Evolutionary conservation across 1,140 invertebrate genomes (phyloP).

Genomic region (Halyomorpha halys): DNA sequence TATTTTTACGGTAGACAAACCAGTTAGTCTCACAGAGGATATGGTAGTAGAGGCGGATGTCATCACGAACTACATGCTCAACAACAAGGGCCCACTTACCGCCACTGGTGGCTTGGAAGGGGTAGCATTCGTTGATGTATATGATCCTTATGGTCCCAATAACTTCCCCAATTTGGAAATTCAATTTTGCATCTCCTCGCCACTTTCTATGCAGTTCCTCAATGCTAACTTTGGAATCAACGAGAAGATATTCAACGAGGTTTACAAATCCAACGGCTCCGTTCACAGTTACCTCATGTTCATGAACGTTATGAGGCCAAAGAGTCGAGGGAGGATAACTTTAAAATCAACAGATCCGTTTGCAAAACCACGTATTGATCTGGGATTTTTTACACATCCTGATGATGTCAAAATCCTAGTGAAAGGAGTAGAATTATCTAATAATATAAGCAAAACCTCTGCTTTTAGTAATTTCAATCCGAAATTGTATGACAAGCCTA

Average conservation of each 20-base stretch:
- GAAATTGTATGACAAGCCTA: conserved; percentile 46
- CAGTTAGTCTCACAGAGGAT: conserved; percentile 21
- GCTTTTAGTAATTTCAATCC: conserved; percentile 47
- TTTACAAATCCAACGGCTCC: conserved; percentile 42
- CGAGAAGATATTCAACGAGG: conserved; percentile 42
- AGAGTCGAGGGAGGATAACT: conserved; percentile 58
- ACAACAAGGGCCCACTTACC: conserved; percentile 57
- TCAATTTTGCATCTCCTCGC: conserved; percentile 47
- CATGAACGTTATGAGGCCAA: conserved; percentile 59
- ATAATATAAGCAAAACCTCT: conserved; percentile 46
- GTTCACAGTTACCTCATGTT: conserved; percentile 51
- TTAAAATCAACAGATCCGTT: conserved; percentile 57
- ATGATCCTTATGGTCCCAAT: conserved; percentile 47
- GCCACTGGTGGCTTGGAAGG: conserved; percentile 72
- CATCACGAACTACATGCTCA: conserved; percentile 40
- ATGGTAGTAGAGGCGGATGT: conserved; percentile 29
- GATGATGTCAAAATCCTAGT: conserved; percentile 54
- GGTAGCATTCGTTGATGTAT: conserved; percentile 60
- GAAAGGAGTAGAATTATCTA: conserved; percentile 47
- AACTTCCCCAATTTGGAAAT: conserved; percentile 67
- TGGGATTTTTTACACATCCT: conserved; percentile 60
- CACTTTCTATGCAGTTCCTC: conserved; percentile 43
- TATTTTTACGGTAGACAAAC: conserved; percentile 33
- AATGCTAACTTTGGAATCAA: conserved; percentile 46
- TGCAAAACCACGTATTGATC: conserved; percentile 66